Evolutionary conservation across 2,113 vertebrate genomes (phyloP), one percentile per base, ranked within the genome.

Genomic region (Symphodus melops): DNA sequence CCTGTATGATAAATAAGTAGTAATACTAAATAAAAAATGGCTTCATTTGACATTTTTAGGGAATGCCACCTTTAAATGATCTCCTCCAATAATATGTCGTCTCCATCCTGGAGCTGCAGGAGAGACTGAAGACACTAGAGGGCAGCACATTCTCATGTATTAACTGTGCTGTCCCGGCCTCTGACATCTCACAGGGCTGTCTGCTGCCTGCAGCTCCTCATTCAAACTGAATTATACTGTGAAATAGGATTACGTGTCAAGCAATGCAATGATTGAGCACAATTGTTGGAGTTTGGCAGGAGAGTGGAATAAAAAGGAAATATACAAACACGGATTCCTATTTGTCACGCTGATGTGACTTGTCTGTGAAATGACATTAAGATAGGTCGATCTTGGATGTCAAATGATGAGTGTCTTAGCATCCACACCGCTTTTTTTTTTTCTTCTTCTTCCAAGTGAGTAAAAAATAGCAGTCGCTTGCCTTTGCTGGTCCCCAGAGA

Each of bases 221-320:
- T 86, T 91, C 83, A 90, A 83, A 90, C 82, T 53, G 71, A 86
- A 92, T 92, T 90, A 90, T 61, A 72, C 82, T 77, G 91, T 92
- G 90, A 89, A 92, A 93, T 79, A 57, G 88, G 91, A 93, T 93
- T 93, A 93, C 82, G 83, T 85, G 88, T 86, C 79, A 73, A 90
- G 89, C 86, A 91, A 90, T 84, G 89, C 84, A 72, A 89, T 91
- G 87, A 91, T 90, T 89, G 85, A 91, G 88, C 81, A 75, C 83
- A 85, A 91, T 88, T 88, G 84, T 89, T 86, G 80, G 56, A 61
- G 79, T 88, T 83, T 91, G 85, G 88, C 84, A 87, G 69, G 57
- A 81, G 57, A 81, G 66, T 17, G 2, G 82, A 78, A 72, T 74
- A 78, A 83, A 85, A 81, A 62, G 70, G 53, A 84, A 76, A 82